Evolutionary conservation across 2,113 vertebrate genomes (phyloP), one percentile per base, ranked within the genome.

Genomic region (Hoplias malabaricus): DNA sequence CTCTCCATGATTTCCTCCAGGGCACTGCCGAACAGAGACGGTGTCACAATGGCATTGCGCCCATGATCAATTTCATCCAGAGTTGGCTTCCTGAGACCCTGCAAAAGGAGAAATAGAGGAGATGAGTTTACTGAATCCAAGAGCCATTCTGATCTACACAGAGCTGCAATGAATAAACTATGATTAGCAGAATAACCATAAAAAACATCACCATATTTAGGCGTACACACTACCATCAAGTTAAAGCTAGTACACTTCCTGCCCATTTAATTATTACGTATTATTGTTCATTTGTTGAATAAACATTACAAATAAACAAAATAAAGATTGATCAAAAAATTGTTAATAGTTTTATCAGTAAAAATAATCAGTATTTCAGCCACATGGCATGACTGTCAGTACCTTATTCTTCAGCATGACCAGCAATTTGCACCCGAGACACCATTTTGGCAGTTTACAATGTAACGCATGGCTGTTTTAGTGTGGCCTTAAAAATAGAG

Each of bases 1-100:
- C 92, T 86, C 84, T 90, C 84, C 93, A 94, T 94, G 75, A 94
- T 93, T 73, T 94, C 93, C 72, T 94, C 90, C 89, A 94, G 87
- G 36, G 93, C 92, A 61, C 92, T 93, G 82, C 92, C 93, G 0
- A 94, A 94, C 82, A 94, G 88, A 0, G 93, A 94, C 0, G 93
- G 93, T 0, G 90, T 94, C 68, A 94, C 13, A 23, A 94, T 93
- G 81, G 91, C 92, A 0, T 88, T 90, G 54, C 90, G 87, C 33
- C 93, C 91, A 0, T 93, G 92, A 0, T 43, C 85, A 4, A 94
- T 92, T 86, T 94, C 93, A 12, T 94, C 93, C 68, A 92, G 69
- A 0, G 92, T 93, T 0, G 93, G 93, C 33, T 93, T 94, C 19
- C 92, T 89, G 34, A 93, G 89, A 25, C 93, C 93, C 93, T 94